phyloP scores from a whole-genome alignment of 2,888 invertebrate genomes.

The Eudasyphora cyanicolor region DNA sequence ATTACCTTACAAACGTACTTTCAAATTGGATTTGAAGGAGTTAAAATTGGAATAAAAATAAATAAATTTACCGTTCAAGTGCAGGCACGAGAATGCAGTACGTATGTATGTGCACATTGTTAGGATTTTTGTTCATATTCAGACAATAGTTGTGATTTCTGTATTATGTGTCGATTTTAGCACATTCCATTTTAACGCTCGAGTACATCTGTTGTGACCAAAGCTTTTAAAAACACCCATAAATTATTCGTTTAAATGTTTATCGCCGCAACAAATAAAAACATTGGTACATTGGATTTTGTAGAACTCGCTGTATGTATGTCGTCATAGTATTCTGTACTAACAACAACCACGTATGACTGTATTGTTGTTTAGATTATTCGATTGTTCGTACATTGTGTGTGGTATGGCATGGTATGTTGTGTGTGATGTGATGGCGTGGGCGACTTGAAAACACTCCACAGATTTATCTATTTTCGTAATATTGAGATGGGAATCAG shows the following conservation, averaged over 20 bases:
- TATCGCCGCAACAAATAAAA: slow-evolving; percentile 32
- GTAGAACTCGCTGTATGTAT: not conserved
- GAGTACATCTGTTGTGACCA: slow-evolving; percentile 59
- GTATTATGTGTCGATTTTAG: slow-evolving; percentile 21
- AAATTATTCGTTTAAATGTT: slow-evolving; percentile 60
- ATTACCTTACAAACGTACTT: not conserved
- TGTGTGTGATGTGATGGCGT: not conserved
- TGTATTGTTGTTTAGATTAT: slow-evolving; percentile 20
- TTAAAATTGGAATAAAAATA: not conserved
- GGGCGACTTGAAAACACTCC: not conserved
- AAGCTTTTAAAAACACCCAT: slow-evolving; percentile 59
- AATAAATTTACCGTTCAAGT: not conserved
- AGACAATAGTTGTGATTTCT: not conserved
- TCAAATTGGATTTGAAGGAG: slow-evolving; percentile 1
- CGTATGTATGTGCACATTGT: too few species aligned
- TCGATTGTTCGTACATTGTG: not conserved
- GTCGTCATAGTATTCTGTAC: too few species aligned
- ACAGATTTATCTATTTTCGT: too few species aligned
- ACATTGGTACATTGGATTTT: not conserved
- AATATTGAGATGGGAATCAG: too few species aligned
- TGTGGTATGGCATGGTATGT: not conserved
- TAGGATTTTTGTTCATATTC: not conserved
- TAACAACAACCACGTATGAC: too few species aligned
- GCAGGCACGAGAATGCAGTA: not conserved
- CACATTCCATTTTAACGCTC: slow-evolving; percentile 53